A percentile compares a stretch with the other conserved stretches of the same genome.
These are phyloP conservation scores for Macrochelys suwanniensis DNA, from an alignment of 2,797 vertebrate species.

Conservation along the genomic window DNA sequence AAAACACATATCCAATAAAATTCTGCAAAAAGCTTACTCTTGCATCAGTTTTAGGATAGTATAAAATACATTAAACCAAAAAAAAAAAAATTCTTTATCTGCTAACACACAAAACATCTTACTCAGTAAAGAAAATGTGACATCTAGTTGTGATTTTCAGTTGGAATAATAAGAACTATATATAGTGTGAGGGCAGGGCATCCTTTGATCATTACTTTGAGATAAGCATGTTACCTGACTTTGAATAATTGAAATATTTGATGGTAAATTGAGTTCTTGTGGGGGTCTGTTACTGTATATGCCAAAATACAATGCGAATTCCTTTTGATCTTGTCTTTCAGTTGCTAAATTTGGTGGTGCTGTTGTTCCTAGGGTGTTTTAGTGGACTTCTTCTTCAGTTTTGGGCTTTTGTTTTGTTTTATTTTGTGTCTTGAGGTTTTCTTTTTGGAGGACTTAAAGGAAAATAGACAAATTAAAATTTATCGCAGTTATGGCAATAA, in stretches of 20 bases:
- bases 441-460: neutral
- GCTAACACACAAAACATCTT: neutral
- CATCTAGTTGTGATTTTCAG: neutral
- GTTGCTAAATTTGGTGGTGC: neutral
- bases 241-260: neutral
- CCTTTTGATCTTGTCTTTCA: neutral
- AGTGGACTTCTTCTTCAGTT: neutral
- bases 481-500: neutral
- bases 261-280: neutral
- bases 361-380: neutral
- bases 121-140: neutral
- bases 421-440: neutral
- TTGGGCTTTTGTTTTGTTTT: neutral
- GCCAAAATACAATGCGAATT: neutral
- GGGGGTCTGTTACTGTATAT: neutral
- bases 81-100: neutral
- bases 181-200: neutral
- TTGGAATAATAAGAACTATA: neutral
- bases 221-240: neutral
- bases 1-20: neutral
- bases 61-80: neutral
- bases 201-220: neutral
- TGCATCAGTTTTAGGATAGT: neutral
- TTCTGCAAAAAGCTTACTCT: neutral
- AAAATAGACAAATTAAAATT: neutral